phyloP scores from a whole-genome alignment of 2,888 invertebrate species.

The Drosophila pegasa region DNA sequence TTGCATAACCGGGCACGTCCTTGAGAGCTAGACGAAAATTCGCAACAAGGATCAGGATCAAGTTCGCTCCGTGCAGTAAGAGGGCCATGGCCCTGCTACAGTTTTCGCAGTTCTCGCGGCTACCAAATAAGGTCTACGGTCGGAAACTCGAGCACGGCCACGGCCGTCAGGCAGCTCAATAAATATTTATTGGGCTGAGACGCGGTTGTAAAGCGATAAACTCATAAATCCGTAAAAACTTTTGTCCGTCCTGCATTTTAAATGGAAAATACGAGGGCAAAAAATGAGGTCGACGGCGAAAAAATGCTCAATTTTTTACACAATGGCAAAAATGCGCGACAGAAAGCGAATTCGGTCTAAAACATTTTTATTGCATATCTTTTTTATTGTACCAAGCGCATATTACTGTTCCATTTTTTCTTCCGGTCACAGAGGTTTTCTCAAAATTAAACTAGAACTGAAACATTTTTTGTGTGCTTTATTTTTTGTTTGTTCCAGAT shows the following conservation, averaged over 20 bases:
- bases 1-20: conserved; percentile 72
- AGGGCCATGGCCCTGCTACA: conserved; percentile 58
- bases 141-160: conserved; percentile 68
- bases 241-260: conserved; percentile 63
- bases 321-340: conserved; percentile 67
- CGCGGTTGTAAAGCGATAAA: conserved; percentile 74
- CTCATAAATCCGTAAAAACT: conserved; percentile 72
- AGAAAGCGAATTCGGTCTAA: conserved; percentile 70
- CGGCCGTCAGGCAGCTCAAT: conserved; percentile 55
- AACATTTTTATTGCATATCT: conserved; percentile 70
- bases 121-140: conserved; percentile 74
- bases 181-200: conserved; percentile 68
- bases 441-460: conserved; percentile 76
- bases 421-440: conserved; percentile 61
- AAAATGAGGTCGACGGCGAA: conserved; percentile 71
- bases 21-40: conserved; percentile 36
- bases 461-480: conserved; percentile 73
- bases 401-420: conserved; percentile 67
- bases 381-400: conserved; percentile 59
- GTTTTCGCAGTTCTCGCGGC: conserved; percentile 64
- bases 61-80: conserved; percentile 5
- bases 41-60: conserved; percentile 9
- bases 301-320: conserved; percentile 77
- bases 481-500: conserved; percentile 61
- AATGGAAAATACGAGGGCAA: conserved; percentile 70